phyloP scores from a whole-genome alignment of 2,797 vertebrate species.

The Esox masquinongy region DNA sequence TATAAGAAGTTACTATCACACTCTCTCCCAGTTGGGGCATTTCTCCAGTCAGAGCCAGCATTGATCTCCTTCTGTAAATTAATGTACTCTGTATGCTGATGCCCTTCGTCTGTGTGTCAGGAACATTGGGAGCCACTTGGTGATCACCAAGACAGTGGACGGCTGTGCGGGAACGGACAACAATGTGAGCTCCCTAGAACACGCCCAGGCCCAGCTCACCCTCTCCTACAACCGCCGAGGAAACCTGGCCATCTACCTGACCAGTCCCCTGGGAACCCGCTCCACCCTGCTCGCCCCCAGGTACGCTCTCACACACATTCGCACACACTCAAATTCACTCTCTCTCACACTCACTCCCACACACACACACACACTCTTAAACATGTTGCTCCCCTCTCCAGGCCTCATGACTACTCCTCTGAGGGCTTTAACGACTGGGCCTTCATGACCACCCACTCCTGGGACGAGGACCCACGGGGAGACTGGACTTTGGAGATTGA shows the following conservation, averaged over 20 bases:
- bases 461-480: conserved; percentile 92
- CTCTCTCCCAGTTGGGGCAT: background rate
- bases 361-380: background rate
- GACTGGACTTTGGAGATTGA: conserved; percentile 94
- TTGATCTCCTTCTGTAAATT: background rate
- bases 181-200: conserved; percentile 87
- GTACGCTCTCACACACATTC: conserved; percentile 61
- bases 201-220: conserved; percentile 89
- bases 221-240: conserved; percentile 96
- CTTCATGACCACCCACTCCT: conserved; percentile 98
- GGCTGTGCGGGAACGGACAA: conserved; percentile 83
- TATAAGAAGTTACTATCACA: background rate
- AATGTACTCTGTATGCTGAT: conserved; percentile 12
- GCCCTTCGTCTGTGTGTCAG: conserved; percentile 62
- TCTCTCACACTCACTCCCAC: background rate
- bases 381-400: conserved; percentile 51
- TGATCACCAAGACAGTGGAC: conserved; percentile 82
- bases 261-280: conserved; percentile 91
- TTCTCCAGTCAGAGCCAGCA: background rate
- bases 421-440: conserved; percentile 99
- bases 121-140: conserved; percentile 89
- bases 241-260: conserved; percentile 91
- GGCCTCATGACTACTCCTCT: conserved; percentile 92
- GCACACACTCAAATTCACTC: background rate
- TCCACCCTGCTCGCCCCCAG: conserved; percentile 93